phyloP scores from a whole-genome alignment of 2,797 vertebrate species.

The Borostomias antarcticus region DNA sequence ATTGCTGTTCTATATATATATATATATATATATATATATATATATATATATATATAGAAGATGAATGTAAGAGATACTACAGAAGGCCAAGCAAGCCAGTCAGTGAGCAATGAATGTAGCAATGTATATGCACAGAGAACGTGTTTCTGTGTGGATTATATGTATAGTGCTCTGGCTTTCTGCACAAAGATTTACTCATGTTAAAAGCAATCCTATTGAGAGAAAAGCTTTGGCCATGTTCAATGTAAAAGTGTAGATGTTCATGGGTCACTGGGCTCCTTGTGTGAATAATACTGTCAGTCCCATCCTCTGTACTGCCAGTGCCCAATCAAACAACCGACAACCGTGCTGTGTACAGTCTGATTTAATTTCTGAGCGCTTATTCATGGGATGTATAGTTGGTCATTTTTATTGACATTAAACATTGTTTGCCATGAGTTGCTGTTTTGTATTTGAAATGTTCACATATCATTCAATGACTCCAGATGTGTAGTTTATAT shows the following conservation, averaged over 20 bases:
- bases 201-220: not conserved
- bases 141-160: not conserved
- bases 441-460: not conserved
- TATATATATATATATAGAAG: constrained; percentile 8
- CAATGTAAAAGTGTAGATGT: not conserved
- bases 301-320: constrained; percentile 12
- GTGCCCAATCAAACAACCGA: constrained; percentile 21
- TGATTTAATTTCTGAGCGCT: constrained; percentile 65
- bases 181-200: not conserved
- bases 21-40: not conserved
- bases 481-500: not conserved
- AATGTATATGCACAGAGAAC: constrained; percentile 31
- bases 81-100: not conserved
- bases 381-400: constrained; percentile 70
- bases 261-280: not conserved
- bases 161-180: not conserved
- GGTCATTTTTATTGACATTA: constrained; percentile 61
- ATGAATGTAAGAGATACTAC: constrained; percentile 44
- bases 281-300: not conserved
- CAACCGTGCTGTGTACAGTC: constrained; percentile 50
- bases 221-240: not conserved
- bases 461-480: not conserved
- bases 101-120: constrained; percentile 42
- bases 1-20: constrained; percentile 5
- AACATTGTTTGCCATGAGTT: constrained; percentile 62